phyloP scores from a whole-genome alignment of 1,140 invertebrate species.

The Agrilus planipennis region DNA sequence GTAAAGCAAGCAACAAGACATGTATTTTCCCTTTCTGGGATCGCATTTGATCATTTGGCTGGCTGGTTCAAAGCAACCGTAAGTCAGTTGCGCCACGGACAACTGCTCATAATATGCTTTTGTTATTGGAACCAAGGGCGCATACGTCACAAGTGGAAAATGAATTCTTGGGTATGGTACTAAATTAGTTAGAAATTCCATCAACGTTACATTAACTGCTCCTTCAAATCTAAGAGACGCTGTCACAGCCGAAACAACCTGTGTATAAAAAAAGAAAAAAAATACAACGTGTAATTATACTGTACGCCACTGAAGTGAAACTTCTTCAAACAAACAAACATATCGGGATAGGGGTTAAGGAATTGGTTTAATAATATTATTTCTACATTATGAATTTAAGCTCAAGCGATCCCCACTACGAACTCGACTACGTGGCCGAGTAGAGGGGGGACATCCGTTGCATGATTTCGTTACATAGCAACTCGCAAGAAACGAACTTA shows the following conservation, averaged over 20 bases:
- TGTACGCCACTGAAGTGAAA: too few species aligned
- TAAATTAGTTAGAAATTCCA: slow-evolving; percentile 55
- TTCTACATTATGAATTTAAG: too few species aligned
- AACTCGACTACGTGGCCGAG: too few species aligned
- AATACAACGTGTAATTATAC: too few species aligned
- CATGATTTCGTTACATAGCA: too few species aligned
- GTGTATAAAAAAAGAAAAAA: too few species aligned
- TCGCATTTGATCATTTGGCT: slow-evolving; percentile 52
- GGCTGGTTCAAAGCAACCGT: slow-evolving; percentile 42
- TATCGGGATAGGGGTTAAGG: too few species aligned
- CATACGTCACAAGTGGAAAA: slow-evolving; percentile 54
- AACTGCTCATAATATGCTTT: slow-evolving; percentile 45
- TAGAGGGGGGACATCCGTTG: too few species aligned
- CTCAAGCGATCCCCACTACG: too few species aligned
- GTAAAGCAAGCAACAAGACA: slow-evolving; percentile 51
- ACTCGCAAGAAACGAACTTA: too few species aligned
- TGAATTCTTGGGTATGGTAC: slow-evolving; percentile 58
- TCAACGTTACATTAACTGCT: slow-evolving; percentile 56
- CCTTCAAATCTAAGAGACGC: slow-evolving; percentile 58
- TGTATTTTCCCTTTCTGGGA: slow-evolving; percentile 41
- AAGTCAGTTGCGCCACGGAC: slow-evolving; percentile 39
- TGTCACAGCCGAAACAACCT: slow-evolving; percentile 48
- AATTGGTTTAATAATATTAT: too few species aligned
- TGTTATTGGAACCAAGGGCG: slow-evolving; percentile 46
- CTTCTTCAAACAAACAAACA: too few species aligned